These are phyloP conservation scores for Rhea pennata DNA, from an alignment of 2,113 vertebrate genomes.

Conservation along the genomic window DNA sequence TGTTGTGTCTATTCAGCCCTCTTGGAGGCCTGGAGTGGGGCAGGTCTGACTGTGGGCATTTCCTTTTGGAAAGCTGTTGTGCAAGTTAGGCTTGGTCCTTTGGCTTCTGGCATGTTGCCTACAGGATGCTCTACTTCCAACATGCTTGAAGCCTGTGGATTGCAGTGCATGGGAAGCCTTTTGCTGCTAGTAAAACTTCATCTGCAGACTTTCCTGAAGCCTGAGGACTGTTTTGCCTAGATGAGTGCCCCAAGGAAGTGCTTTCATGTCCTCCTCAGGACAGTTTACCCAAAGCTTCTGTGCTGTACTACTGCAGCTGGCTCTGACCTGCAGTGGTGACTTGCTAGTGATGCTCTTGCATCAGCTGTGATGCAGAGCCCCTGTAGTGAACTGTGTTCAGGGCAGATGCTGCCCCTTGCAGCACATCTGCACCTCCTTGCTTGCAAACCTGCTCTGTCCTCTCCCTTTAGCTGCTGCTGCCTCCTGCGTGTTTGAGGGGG, in stretches of 20 bases:
- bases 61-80: neutral
- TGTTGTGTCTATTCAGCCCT: neutral
- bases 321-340: too few relatives aligned
- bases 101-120: neutral
- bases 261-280: neutral
- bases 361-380: too few relatives aligned
- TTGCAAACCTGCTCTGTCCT: neutral
- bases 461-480: neutral
- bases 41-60: neutral
- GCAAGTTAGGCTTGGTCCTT: neutral
- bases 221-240: fast-evolving
- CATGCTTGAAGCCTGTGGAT: neutral
- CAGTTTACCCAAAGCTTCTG: neutral
- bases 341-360: too few relatives aligned
- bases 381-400: neutral
- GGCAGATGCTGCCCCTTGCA: neutral
- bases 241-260: neutral
- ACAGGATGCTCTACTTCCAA: neutral
- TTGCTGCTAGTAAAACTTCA: neutral
- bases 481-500: neutral
- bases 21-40: neutral
- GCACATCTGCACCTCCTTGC: neutral
- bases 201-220: fast-evolving
- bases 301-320: neutral
- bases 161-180: neutral